phyloP scores from a whole-genome alignment of 2,797 vertebrate genomes.

The Megaceryle alcyon region DNA sequence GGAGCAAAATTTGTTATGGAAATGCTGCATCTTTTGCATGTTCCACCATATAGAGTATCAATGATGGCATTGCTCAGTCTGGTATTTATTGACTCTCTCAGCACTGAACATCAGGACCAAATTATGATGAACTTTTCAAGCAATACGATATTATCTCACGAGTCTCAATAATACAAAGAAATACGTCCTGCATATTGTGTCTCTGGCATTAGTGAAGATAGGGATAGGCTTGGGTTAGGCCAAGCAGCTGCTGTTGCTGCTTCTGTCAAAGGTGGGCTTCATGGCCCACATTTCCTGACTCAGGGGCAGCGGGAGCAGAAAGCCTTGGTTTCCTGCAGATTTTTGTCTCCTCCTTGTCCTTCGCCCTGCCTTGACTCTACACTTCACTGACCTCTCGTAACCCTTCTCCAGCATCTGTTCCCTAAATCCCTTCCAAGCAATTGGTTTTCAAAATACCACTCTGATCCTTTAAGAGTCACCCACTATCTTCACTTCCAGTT shows the following conservation, averaged over 20 bases:
- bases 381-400: not conserved
- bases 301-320: not conserved
- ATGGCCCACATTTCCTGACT: rapidly evolving
- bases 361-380: not conserved
- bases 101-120: not conserved
- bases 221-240: not conserved
- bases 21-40: not conserved
- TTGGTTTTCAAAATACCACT: not conserved
- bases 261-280: not conserved
- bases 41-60: not conserved
- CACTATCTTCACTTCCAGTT: not conserved
- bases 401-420: not conserved
- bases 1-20: not conserved
- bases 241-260: not conserved
- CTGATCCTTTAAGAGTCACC: not conserved
- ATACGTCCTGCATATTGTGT: not conserved
- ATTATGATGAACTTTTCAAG: not conserved
- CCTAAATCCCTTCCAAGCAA: not conserved
- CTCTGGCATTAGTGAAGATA: not conserved
- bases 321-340: not conserved
- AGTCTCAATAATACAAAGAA: not conserved
- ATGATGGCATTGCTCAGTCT: not conserved
- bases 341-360: not conserved
- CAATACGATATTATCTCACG: not conserved
- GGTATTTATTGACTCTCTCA: not conserved